A percentile compares a stretch with the other conserved stretches of the same genome.
Conservation (phyloP, 2,888 invertebrate genomes). For the Sarcophaga caerulescens region DNA sequence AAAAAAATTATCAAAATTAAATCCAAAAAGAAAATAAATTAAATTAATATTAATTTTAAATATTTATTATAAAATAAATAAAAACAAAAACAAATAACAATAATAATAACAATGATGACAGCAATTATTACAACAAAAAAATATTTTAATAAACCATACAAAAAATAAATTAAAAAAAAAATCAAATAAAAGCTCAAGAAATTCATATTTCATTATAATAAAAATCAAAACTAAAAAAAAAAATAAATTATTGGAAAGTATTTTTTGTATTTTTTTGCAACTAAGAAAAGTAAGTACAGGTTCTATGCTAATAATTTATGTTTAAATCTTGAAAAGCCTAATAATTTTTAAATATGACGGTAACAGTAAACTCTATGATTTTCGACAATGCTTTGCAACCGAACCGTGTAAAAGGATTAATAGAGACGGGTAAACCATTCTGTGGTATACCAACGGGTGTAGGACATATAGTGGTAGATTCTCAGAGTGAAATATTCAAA, state of each 20-base stretch:
- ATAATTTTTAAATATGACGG: too few species aligned
- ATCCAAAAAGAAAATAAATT: slow-evolving; percentile 11
- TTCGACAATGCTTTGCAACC: too few species aligned
- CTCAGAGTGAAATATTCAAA: too few species aligned
- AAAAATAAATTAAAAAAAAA: slow-evolving; percentile 45
- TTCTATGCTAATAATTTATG: too few species aligned
- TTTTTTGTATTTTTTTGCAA: not conserved
- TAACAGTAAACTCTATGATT: too few species aligned
- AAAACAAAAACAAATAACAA: slow-evolving; percentile 58
- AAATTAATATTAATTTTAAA: slow-evolving; percentile 47
- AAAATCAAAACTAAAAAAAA: slow-evolving; percentile 40
- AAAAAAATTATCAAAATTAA: slow-evolving; percentile 45
- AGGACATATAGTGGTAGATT: too few species aligned
- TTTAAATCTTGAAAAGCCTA: too few species aligned
- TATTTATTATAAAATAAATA: slow-evolving; percentile 33
- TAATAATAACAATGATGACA: slow-evolving; percentile 58
- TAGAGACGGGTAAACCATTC: too few species aligned
- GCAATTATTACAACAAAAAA: slow-evolving; percentile 60
- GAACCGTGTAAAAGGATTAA: too few species aligned
- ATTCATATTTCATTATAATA: slow-evolving; percentile 62
- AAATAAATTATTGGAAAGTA: slow-evolving; percentile 15
- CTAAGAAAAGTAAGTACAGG: too few species aligned
- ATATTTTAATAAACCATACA: slow-evolving; percentile 68
- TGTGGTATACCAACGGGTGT: too few species aligned
- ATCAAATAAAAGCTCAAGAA: slow-evolving; percentile 62